phyloP scores from a whole-genome alignment of 2,113 vertebrate genomes.

The Eupsittula cactorum region DNA sequence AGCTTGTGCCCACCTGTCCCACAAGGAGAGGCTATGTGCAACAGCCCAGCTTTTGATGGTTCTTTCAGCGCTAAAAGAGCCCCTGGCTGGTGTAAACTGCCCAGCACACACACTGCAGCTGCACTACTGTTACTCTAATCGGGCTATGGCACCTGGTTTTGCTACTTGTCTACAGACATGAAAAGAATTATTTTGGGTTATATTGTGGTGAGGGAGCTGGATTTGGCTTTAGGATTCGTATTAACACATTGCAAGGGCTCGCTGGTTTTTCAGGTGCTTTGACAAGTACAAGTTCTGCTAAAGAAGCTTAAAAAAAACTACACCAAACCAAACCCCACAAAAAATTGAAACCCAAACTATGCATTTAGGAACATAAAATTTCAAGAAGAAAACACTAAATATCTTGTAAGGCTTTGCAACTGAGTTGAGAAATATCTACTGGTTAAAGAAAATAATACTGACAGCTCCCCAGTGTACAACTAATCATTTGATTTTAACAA shows the following conservation, averaged over 20 bases:
- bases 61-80: background rate
- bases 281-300: background rate
- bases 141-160: background rate
- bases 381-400: fast-evolving
- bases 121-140: background rate
- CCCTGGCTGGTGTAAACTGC: background rate
- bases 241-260: background rate
- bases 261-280: background rate
- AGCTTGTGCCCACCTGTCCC: background rate
- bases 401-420: background rate
- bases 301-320: background rate
- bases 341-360: background rate
- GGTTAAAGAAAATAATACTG: background rate
- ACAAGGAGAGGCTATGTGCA: background rate
- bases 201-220: background rate
- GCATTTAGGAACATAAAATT: background rate
- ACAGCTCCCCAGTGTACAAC: conserved; percentile 43
- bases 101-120: background rate
- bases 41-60: background rate
- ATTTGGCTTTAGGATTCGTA: background rate
- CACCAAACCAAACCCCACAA: background rate
- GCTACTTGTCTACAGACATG: background rate
- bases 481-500: conserved; percentile 51
- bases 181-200: background rate
- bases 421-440: background rate